Base-by-base conservation (phyloP, 2,888 invertebrate species). In the Drosophila kuntzei region DNA sequence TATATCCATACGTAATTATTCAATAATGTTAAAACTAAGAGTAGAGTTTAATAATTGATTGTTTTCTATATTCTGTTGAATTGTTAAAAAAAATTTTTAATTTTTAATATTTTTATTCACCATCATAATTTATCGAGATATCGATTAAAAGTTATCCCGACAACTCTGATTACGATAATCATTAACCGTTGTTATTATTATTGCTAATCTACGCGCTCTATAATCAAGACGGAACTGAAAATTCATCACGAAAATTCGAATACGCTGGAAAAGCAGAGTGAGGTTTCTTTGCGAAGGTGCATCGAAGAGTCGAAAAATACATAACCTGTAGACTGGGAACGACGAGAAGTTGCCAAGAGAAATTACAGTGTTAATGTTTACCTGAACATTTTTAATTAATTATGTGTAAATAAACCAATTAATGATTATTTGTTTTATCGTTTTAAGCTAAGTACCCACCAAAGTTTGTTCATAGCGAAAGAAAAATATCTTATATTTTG, bases 291-390 rank as follows among this genome's bases (percentile, higher is more conserved):
- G 43, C 9, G 27, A 41, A n/a, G n/a, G n/a, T 36, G 9, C n/a
- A n/a, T n/a, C 25, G 12, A 20, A 2, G 12, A n/a, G n/a, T n/a
- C 22, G 6, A n/a, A 34, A 6, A 7, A 3, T n/a, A n/a, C n/a
- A n/a, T n/a, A n/a, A n/a, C n/a, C n/a, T 71, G 25, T 75, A 71
- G 27, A n/a, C 9, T 3, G 14, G n/a, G 8, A 74, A 71, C 14
- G 71, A 74, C 7, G 16, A 20, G 7, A 12, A 46, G 1, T 7
- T 50, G 3, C 0, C 22, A 9, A 0, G 14, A 9, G 0, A 7
- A 18, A 0, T n/a, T 37, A 1, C 12, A 12, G 2, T 16, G 9
- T n/a, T n/a, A n/a, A n/a, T n/a, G n/a, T n/a, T n/a, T n/a, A n/a
- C n/a, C n/a, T n/a, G n/a, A n/a, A n/a, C n/a, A n/a, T n/a, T n/a